Conservation (phyloP, 2,888 invertebrate species). For the Synanthedon tipuliformis region DNA sequence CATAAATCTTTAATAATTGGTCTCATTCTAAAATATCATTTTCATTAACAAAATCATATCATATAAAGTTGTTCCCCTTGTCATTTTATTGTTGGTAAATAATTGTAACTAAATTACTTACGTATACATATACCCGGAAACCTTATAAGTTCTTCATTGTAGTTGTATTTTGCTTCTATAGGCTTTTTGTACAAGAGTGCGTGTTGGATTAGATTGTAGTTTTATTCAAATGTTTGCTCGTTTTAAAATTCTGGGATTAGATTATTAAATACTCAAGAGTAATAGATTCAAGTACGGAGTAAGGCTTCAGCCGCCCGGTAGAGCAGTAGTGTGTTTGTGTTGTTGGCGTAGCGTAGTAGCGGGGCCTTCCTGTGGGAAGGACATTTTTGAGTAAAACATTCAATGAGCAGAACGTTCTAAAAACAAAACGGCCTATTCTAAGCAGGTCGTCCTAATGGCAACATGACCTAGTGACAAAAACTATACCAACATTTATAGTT, state of each 20-base stretch:
- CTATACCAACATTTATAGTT: no score
- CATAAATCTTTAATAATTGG: no score
- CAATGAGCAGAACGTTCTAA: no score
- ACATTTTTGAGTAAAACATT: no score
- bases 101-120: no score
- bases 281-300: no score
- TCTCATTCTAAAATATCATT: no score
- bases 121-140: no score
- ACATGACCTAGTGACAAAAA: no score
- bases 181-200: not conserved
- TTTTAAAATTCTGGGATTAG: not conserved
- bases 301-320: not conserved
- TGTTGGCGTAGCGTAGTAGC: not conserved
- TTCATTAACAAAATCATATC: not conserved
- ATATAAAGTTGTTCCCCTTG: not conserved
- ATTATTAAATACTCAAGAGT: not conserved
- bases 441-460: no score
- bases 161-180: not conserved
- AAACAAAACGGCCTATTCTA: no score
- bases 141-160: no score
- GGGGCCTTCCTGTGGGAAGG: not conserved
- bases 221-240: not conserved
- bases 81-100: not conserved
- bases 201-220: not conserved
- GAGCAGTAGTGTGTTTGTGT: not conserved